Conservation (phyloP, 1,140 invertebrate species). For the Aricia agestis region DNA sequence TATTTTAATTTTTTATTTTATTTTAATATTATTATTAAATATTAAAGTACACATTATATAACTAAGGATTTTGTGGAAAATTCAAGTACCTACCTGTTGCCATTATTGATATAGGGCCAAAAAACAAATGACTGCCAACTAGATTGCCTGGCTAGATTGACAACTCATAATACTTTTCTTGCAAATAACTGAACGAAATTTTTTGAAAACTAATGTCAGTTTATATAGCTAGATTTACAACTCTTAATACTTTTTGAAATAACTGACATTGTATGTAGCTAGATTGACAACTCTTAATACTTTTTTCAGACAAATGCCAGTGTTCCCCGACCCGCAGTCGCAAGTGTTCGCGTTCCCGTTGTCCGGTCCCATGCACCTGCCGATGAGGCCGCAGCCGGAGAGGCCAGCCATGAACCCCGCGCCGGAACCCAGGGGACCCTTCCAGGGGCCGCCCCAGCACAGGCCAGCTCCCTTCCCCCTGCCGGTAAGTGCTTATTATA, state of each 20-base stretch:
- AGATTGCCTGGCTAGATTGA: too few relatives aligned
- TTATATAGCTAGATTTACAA: too few relatives aligned
- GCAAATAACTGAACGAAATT: too few relatives aligned
- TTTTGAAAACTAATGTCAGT: too few relatives aligned
- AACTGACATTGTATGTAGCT: too few relatives aligned
- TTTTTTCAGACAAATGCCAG: slow-evolving; percentile 40
- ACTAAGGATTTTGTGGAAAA: too few relatives aligned
- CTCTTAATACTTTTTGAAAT: not conserved
- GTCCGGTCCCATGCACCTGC: slow-evolving; percentile 56
- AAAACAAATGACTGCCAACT: too few relatives aligned
- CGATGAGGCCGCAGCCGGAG: slow-evolving; percentile 53
- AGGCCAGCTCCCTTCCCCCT: slow-evolving; percentile 47
- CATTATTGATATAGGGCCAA: too few relatives aligned
- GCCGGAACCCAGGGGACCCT: slow-evolving; percentile 35
- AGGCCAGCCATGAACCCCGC: slow-evolving; percentile 33
- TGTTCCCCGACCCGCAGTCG: slow-evolving; percentile 63
- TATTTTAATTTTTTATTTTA: too few relatives aligned
- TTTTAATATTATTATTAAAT: too few relatives aligned
- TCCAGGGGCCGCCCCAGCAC: slow-evolving; percentile 30
- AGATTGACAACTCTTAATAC: not conserved
- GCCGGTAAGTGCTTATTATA: slow-evolving; percentile 44
- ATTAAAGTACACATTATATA: too few relatives aligned
- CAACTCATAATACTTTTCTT: not conserved
- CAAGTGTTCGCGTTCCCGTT: slow-evolving; percentile 68
- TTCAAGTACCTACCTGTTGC: too few relatives aligned